A percentile compares a stretch with the other conserved stretches of the same genome.
Conservation (phyloP, 2,888 invertebrate genomes). For the Colostygia pectinataria region DNA sequence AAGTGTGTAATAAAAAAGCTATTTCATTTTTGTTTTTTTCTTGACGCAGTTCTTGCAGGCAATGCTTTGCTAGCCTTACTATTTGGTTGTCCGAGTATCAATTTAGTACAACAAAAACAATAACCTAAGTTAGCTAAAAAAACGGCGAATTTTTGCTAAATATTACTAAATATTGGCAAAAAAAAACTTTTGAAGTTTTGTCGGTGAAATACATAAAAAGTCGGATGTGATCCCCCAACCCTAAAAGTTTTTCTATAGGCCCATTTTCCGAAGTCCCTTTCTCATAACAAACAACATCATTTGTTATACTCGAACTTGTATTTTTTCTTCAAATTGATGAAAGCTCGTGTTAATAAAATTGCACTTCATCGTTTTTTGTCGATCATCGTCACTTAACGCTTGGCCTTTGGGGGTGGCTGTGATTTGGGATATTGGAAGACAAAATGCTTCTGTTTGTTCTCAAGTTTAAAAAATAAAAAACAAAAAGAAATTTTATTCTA, state of each 20-base stretch:
- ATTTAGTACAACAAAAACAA: too few relatives aligned
- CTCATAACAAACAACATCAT: conserved; percentile 77
- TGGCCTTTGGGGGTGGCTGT: conserved; percentile 46
- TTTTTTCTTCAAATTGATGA: conserved; percentile 73
- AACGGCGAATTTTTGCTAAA: too few relatives aligned
- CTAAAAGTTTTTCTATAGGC: conserved; percentile 42
- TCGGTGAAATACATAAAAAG: conserved; percentile 5
- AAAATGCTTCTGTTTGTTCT: neutral
- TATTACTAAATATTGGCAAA: neutral
- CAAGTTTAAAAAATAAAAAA: neutral
- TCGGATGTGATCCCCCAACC: conserved; percentile 16
- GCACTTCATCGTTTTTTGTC: conserved; percentile 81
- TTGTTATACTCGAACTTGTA: conserved; percentile 75
- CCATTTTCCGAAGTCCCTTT: conserved; percentile 58
- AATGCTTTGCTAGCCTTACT: too few relatives aligned
- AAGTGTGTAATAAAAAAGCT: too few relatives aligned
- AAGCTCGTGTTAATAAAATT: conserved; percentile 80
- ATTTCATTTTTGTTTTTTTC: too few relatives aligned
- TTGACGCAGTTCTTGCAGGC: too few relatives aligned
- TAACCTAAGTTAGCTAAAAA: too few relatives aligned
- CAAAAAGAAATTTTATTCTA: too few relatives aligned
- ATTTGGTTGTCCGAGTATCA: too few relatives aligned
- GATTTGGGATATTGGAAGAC: conserved; percentile 12
- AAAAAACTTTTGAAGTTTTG: neutral
- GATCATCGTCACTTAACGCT: conserved; percentile 81